Conservation (phyloP, 2,888 invertebrate species). For the Agrochola circellaris region DNA sequence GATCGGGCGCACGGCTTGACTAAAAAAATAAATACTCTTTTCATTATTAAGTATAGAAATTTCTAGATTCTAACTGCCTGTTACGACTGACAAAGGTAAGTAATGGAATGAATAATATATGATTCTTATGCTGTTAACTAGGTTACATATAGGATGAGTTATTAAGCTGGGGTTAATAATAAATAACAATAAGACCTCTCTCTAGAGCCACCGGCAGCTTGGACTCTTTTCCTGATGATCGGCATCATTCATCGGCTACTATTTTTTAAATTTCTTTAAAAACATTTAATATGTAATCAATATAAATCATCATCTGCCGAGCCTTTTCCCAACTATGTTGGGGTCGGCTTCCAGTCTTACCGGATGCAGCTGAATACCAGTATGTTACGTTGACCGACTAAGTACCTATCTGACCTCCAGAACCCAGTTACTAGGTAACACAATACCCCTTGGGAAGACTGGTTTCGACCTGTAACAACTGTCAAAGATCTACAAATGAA, state of each 20-base stretch:
- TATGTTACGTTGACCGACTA: background rate
- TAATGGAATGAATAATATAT: constrained; percentile 32
- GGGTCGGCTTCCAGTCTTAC: background rate
- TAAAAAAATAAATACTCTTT: background rate
- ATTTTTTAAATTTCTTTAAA: too few relatives aligned
- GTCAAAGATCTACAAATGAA: too few relatives aligned
- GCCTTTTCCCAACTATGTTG: background rate
- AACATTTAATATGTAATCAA: too few relatives aligned
- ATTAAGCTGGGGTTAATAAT: background rate
- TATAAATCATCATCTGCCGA: too few relatives aligned
- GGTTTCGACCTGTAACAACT: background rate
- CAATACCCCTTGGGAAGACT: background rate
- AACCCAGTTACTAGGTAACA: background rate
- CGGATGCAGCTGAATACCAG: background rate
- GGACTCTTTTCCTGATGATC: too few relatives aligned
- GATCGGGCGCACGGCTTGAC: background rate
- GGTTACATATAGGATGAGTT: constrained; percentile 14
- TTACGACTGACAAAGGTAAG: background rate
- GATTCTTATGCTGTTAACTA: constrained; percentile 1
- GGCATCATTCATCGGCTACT: too few relatives aligned
- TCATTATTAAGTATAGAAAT: background rate
- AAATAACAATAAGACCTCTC: too few relatives aligned
- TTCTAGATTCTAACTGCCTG: constrained; percentile 9
- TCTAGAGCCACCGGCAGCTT: too few relatives aligned
- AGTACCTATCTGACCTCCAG: background rate